Evolutionary conservation across 2,113 vertebrate genomes (phyloP), one percentile per base, ranked within the genome.

Genomic region (Dascyllus trimaculatus): DNA sequence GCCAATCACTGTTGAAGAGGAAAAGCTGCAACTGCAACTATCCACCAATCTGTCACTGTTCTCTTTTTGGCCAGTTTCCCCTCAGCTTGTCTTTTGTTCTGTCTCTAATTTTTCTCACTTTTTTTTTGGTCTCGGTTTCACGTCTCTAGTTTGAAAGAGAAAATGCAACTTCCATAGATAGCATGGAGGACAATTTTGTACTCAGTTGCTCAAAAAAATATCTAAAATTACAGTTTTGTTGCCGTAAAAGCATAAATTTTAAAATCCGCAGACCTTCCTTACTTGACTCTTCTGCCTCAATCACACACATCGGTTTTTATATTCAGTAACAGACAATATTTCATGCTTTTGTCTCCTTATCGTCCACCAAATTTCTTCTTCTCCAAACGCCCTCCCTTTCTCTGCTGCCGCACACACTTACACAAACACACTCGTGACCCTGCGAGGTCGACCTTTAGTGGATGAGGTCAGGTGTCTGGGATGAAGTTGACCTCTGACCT

Each of bases 381-480:
- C 40, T 21, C 45, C 51, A 40, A 35, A 63, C 48, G 35, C 51
- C 18, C 32, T 73, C 19, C 51, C 43, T 40, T 26, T 13, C n/a
- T 61, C 38, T 35, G 32, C 32, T 35, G 32, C 32, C 48, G 9
- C 58, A 26, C 49, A 77, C 62, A 49, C 26, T 52, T 45, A 52
- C 77, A 49, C n/a, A 49, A 66, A 70, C 21, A 53, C 59, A 51
- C 53, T 26, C 21, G 19, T 59, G 58, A 51, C 71, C 32, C 77
- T 24, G 46, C 72, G 74, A 84, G 91, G 90, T 94, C 89, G 85
- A 71, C 64, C 71, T 87, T 87, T 72, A 79, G 68, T 83, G 78
- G 91, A 91, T 91, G 86, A 88, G 93, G 93, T 94, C 92, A 92
- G 85, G 85, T 80, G 92, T 94, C 92, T 94, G 91, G 92, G 92